Base-by-base conservation (phyloP, 2,888 invertebrate genomes). In the Callosobruchus maculatus region DNA sequence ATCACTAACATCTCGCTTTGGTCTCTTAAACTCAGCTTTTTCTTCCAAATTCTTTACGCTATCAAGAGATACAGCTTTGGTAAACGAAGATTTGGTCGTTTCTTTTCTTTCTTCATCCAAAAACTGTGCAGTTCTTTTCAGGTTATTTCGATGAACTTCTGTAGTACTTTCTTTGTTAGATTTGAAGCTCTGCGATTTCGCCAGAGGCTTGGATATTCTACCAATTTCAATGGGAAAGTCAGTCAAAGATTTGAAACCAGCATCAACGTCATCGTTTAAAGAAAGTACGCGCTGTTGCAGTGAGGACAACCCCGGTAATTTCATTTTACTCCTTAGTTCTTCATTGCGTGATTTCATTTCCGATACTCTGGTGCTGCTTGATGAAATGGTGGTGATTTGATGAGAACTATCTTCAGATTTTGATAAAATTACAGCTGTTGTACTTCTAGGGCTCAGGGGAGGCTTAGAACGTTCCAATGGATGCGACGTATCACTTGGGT, bases 161-260 rank as follows among this genome's bases (percentile, higher is more conserved):
- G 72, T 31, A 49, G 71, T 21, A 21, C 75, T 66, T 71, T 90
- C 89, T 77, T 80, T 78, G n/a, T 78, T 90, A 89, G 83, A 89
- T 89, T 81, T 90, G 86, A 94, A 93, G 82, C 93, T 94, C 78
- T 93, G 92, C 0, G 93, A 92, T 84, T 94, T 94, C 72, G 92
- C 90, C 22, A 93, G 90, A 22, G 91, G 89, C 84, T 90, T 91
- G 77, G 89, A 88, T 31, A 88, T 85, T 81, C 88, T 89, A 22
- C 22, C 22, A 21, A 9, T 21, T 68, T 22, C 68, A 3, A 20
- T 2, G 82, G 81, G 72, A 81, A 82, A 73, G 74, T 87, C 85
- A 22, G 84, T 86, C 31, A 87, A 77, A 0, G 87, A 87, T 74
- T 84, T 85, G 76, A 85, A 87, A 71, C 83, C 83, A 72, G 83